Conservation (phyloP, 35 echinoderm and acorn worm species). For the Hemicentrotus pulcherrimus region DNA sequence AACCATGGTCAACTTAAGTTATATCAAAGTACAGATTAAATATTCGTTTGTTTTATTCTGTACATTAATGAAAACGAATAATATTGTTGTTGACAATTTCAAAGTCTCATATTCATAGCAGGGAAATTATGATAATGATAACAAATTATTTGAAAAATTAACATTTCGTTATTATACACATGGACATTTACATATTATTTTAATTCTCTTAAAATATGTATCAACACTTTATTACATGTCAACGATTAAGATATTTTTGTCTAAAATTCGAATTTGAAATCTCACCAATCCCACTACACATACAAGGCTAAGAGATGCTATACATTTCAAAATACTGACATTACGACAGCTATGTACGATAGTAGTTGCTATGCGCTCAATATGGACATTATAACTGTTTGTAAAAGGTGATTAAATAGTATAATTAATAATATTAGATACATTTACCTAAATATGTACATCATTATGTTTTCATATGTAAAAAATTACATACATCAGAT, state of each 20-base stretch:
- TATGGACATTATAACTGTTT: slow-evolving; percentile 16
- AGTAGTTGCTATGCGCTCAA: slow-evolving; percentile 33
- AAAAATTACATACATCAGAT: slow-evolving; percentile 50
- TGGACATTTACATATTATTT: background rate
- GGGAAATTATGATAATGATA: too few species aligned
- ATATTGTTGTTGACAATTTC: too few species aligned
- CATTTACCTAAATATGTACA: slow-evolving; percentile 52
- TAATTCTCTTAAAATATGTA: background rate
- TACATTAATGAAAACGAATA: too few species aligned
- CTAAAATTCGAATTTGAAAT: background rate
- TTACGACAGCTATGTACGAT: background rate
- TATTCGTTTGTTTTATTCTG: too few species aligned
- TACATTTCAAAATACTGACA: background rate
- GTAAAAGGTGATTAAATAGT: slow-evolving; percentile 46
- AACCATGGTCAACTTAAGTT: too few species aligned
- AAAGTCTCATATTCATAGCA: too few species aligned
- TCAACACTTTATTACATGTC: background rate
- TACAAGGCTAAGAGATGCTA: background rate
- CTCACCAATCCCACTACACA: background rate
- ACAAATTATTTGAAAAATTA: background rate
- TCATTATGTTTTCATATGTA: slow-evolving; percentile 39
- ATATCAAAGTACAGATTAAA: too few species aligned
- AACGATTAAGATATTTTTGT: background rate
- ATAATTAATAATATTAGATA: slow-evolving; percentile 45
- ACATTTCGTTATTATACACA: background rate